Conservation (phyloP, 2,113 vertebrate species). For the mouse (Mus musculus) region DNA sequence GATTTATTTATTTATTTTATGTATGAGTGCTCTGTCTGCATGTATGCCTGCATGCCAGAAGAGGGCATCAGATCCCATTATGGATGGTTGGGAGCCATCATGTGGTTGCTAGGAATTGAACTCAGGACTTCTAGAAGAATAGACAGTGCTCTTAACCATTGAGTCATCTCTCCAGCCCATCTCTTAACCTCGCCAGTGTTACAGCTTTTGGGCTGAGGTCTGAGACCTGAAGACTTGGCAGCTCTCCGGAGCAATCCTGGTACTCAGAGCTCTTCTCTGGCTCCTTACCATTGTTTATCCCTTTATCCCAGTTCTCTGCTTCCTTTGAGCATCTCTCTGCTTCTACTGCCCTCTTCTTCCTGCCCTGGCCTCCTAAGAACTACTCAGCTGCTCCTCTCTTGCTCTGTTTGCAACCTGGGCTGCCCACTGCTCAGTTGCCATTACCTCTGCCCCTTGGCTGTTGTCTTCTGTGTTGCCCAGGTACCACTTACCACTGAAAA, state of each 20-base stretch:
- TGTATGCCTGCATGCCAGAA: not conserved
- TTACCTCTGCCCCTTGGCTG: too few relatives aligned
- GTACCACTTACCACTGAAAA: not conserved
- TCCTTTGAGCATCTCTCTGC: not conserved
- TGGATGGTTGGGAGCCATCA: not conserved
- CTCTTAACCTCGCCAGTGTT: not conserved
- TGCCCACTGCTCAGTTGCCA: not conserved
- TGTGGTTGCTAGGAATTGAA: not conserved
- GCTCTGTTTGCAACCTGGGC: not conserved
- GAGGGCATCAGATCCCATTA: not conserved
- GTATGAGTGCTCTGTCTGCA: not conserved
- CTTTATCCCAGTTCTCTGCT: not conserved
- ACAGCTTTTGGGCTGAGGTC: not conserved
- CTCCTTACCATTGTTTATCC: not conserved
- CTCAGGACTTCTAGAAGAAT: not conserved
- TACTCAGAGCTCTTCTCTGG: too few relatives aligned
- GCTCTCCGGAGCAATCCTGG: too few relatives aligned
- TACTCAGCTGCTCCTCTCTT: not conserved
- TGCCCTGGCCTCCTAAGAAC: too few relatives aligned
- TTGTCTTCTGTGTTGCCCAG: not conserved
- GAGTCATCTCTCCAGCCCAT: not conserved
- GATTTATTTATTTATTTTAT: not conserved
- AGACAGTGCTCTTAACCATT: not conserved
- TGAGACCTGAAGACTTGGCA: not conserved
- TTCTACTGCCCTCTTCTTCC: not conserved